Base-by-base conservation (phyloP, 1,140 invertebrate genomes). In the Neodiprion pinetum region DNA sequence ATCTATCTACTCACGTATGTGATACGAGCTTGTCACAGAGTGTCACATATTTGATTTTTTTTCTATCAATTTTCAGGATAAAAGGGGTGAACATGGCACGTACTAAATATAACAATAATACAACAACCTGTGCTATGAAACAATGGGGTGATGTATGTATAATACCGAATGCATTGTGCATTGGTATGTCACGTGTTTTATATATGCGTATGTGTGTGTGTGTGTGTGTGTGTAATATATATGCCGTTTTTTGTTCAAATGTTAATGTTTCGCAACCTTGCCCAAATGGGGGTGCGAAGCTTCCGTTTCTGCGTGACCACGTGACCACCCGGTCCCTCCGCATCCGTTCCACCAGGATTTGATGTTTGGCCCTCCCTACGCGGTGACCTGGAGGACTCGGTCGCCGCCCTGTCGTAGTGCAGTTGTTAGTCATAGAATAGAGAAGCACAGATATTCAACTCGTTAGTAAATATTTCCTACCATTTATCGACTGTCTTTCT, bases 201-300 rank as follows among this genome's bases (percentile, higher is more conserved):
- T 53, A 53, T 53, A 53, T 72, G 72, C 72, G 70, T 48, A 70
- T 68, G 50, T 72, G 50, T 68, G 65, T 74, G 75, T 71, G 66
- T 53, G 74, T 14, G 65, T n/a, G 21, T 21, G 50, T 72, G 67
- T 69, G 74, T 76, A 76, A 73, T 80, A 72, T 86, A 49, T 76
- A 77, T 77, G 70, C 77, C 50, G n/a, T 53, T 53, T 53, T 21
- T 53, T 10, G 10, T 10, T 53, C 50, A 53, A 53, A 49, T 70
- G 68, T 49, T 53, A 72, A 61, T 70, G 74, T 84, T 84, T 86
- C 84, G 90, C 88, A 92, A 93, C 89, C 93, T 92, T 88, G 92
- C 92, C 93, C 93, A 94, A 83, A 93, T 91, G 82, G 93, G 93
- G 85, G 92, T 93, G 88, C 92, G 91, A 86, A 94, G 92, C 81